Base-by-base conservation (phyloP, 1,140 invertebrate genomes). In the Procambarus virginalis region DNA sequence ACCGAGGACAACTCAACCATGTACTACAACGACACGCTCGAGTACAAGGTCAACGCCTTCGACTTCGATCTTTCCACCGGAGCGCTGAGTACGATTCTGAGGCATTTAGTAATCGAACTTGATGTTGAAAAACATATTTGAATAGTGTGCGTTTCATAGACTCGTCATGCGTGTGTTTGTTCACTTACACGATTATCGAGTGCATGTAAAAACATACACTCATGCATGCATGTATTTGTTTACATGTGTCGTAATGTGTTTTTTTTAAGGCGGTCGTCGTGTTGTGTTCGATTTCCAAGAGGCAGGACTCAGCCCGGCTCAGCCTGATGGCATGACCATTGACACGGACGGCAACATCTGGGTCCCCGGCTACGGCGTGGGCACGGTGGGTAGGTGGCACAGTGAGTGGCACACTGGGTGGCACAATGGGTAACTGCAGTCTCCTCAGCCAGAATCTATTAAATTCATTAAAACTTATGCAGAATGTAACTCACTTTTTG, bases 301-400 rank as follows among this genome's bases (percentile, higher is more conserved):
- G 75, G 75, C 75, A 14, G 75, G 75, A 22, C 75, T 77, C 34
- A n/a, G 12, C 22, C 34, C 34, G 6, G 34, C 34, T 46, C 9
- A 46, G 6, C 75, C 75, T 20, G 75, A 77, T 22, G 75, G 75
- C 75, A 77, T 77, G 75, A 77, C 75, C 34, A 77, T 77, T n/a
- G 75, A 77, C 22, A 77, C 75, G 22, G 75, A 77, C 22, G 75
- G 75, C 6, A 77, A 77, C 75, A 5, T 77, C 12, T 77, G 75
- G 75, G 75, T 49, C 9, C n/a, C 75, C 6, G 34, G 75, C 2
- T 77, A 20, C 5, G 75, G 75, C 10, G 20, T 12, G 5, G 75
- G 34, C 17, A 45, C 34, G 75, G 75, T 77, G n/a, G 17, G 75
- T 46, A 34, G 34, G 34, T 34, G 34, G 34, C 34, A 34, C 34